A percentile compares a stretch with the other conserved stretches of the same genome.
Evolutionary conservation across 2,888 invertebrate genomes (phyloP).

Genomic region (Cyaniris semiargus): DNA sequence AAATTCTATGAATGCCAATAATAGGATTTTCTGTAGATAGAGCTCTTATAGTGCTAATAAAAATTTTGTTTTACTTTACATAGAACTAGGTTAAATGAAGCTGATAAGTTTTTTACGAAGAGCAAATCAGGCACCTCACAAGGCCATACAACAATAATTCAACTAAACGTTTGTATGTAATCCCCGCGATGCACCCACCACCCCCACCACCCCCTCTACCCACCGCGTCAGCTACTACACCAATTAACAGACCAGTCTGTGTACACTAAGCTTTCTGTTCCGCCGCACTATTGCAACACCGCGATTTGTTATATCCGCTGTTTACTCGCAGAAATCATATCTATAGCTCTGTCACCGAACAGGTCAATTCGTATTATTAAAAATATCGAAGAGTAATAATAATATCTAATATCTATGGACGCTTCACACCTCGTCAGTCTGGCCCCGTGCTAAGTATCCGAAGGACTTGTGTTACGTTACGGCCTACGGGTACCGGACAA

Average conservation of each 20-base stretch:
- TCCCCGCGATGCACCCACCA: background rate
- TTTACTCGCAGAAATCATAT: background rate
- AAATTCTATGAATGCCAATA: no score
- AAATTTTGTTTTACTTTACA: no score
- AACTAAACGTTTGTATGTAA: background rate
- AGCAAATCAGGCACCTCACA: background rate
- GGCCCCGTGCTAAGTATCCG: no score
- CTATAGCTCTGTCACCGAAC: background rate
- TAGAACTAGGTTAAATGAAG: background rate
- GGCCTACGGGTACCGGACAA: no score
- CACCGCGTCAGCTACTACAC: background rate
- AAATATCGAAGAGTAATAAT: no score
- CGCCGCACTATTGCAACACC: background rate
- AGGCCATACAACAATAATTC: background rate
- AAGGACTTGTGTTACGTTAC: no score
- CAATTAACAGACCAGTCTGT: slow-evolving; percentile 2
- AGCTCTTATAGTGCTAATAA: no score
- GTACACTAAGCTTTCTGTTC: background rate
- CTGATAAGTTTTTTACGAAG: background rate
- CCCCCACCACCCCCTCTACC: background rate
- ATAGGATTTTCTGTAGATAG: no score
- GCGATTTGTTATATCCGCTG: background rate
- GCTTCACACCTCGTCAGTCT: no score
- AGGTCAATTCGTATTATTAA: background rate
- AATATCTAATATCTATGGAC: no score